Evolutionary conservation across 2,888 invertebrate genomes (phyloP), one percentile per base, ranked within the genome.

Genomic region (Scrobipalpa atriplicella): DNA sequence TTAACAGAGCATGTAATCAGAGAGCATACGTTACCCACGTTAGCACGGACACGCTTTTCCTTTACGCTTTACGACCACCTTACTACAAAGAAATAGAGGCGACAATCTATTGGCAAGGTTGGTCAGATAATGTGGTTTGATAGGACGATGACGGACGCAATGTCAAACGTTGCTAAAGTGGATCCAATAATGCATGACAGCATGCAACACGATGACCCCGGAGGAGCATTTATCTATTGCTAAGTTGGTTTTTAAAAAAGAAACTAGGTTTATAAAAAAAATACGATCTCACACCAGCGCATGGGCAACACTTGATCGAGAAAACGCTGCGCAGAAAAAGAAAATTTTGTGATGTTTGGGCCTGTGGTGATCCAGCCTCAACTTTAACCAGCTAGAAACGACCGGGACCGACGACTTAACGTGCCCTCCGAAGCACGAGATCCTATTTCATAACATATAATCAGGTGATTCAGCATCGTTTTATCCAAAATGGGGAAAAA

Each of bases 1-100:
- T 81, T 87, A 90, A 88, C 90, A 86, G 90, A 90, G 84, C 90
- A 85, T 78, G 78, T 84, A 88, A 88, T 87, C 82, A 80, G 81
- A 87, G 81, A 82, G 77, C 74, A 79, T 82, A 84, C 81, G 82
- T 81, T 61, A 51, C 62, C 18, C 16, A 47, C 62, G 7, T 0
- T 19, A 19, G 77, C 73, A 73, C 66, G 64, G 54, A 56, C 54
- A 56, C 29, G 21, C 11, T 64, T 67, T 71, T 62, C 9, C 16
- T 38, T 39, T 72, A 67, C 75, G 58, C 41, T n/a, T 43, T 0
- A 41, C 3, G 1, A 65, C 65, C 16, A 66, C 70, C 43, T 69
- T 78, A 79, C 60, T 0, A 0, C 16, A 51, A 69, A 0, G 2
- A 0, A 0, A 19, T 67, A 77, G 62, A 63, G 74, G 73, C 62